phyloP scores from a whole-genome alignment of 2,888 invertebrate species.

The Scaptomyza parva region DNA sequence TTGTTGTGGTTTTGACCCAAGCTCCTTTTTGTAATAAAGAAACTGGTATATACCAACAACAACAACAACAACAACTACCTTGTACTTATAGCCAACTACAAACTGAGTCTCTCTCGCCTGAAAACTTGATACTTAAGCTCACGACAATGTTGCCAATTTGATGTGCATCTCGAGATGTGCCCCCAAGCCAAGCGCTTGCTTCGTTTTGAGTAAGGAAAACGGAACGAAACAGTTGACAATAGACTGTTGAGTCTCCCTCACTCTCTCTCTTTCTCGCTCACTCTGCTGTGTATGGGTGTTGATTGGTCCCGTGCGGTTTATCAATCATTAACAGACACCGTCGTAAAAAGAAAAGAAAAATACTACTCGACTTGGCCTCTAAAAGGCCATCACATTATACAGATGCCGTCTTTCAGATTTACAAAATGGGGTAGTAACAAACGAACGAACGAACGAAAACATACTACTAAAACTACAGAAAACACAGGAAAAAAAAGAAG shows the following conservation, averaged over 20 bases:
- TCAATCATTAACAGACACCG: slow-evolving; percentile 75
- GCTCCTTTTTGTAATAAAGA: slow-evolving; percentile 80
- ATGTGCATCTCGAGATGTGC: slow-evolving; percentile 66
- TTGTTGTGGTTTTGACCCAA: slow-evolving; percentile 77
- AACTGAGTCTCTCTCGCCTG: slow-evolving; percentile 19
- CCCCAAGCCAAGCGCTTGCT: not conserved
- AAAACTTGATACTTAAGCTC: slow-evolving; percentile 38
- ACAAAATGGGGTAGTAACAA: slow-evolving; percentile 63
- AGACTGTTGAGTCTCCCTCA: not conserved
- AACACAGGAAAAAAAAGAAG: not conserved
- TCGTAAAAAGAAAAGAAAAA: slow-evolving; percentile 64
- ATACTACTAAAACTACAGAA: slow-evolving; percentile 31
- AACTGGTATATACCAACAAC: slow-evolving; percentile 66
- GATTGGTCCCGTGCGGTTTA: slow-evolving; percentile 79
- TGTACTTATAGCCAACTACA: slow-evolving; percentile 40
- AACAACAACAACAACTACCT: slow-evolving; percentile 52
- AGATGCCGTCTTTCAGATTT: slow-evolving; percentile 66
- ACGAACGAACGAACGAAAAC: too few relatives aligned
- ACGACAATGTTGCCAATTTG: slow-evolving; percentile 79
- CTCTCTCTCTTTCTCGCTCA: not conserved
- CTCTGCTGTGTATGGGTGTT: slow-evolving; percentile 52
- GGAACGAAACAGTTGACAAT: slow-evolving; percentile 13
- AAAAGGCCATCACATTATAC: slow-evolving; percentile 74
- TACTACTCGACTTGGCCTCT: slow-evolving; percentile 62
- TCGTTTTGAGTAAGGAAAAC: not conserved